These are phyloP conservation scores for Nothocercus julius DNA, from an alignment of 2,113 vertebrate genomes.

Conservation along the genomic window DNA sequence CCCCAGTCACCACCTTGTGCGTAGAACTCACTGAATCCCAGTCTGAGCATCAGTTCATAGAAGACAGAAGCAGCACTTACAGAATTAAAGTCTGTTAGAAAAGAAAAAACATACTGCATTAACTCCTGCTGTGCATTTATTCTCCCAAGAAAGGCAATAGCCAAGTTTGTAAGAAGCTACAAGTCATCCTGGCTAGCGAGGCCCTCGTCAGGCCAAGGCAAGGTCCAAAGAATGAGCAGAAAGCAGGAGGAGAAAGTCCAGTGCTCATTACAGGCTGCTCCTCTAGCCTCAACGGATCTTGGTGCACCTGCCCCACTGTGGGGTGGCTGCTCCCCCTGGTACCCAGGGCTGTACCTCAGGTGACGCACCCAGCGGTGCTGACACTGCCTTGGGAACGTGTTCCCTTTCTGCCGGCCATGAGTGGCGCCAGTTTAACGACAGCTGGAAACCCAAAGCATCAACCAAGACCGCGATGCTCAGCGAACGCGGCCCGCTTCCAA, in stretches of 20 bases:
- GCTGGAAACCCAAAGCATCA: background rate
- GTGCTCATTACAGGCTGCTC: background rate
- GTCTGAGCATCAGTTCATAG: constrained; percentile 79
- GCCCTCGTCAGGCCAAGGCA: background rate
- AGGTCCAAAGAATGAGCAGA: background rate
- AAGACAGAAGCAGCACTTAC: constrained; percentile 76
- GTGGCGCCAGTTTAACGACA: background rate
- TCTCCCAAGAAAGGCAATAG: background rate
- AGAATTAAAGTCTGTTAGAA: constrained; percentile 61
- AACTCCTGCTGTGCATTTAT: background rate
- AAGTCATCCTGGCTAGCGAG: background rate
- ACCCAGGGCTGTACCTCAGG: background rate
- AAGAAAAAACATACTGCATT: background rate
- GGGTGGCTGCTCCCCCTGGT: background rate
- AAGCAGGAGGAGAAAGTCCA: background rate
- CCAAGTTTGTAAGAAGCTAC: background rate
- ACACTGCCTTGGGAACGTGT: background rate
- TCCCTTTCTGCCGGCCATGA: background rate
- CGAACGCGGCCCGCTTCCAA: rapidly evolving
- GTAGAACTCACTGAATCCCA: constrained; percentile 79
- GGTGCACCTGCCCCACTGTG: background rate
- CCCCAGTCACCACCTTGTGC: constrained; percentile 82
- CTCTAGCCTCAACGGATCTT: background rate
- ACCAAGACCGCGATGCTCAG: background rate
- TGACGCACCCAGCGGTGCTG: background rate